These are phyloP conservation scores for Tamandua tetradactyla DNA, from an alignment of 2,797 vertebrate species.

Conservation along the genomic window DNA sequence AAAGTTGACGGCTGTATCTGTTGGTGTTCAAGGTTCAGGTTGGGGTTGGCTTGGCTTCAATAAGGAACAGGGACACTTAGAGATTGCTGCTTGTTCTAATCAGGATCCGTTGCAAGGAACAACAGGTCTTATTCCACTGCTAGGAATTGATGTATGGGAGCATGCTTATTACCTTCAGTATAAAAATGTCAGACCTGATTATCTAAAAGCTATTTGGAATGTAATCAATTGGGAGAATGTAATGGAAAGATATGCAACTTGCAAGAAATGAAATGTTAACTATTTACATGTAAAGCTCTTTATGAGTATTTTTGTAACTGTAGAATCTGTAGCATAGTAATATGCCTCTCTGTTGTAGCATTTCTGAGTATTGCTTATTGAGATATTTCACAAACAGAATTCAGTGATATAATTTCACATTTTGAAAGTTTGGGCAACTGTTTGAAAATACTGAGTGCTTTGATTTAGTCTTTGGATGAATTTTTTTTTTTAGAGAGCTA, in stretches of 20 bases:
- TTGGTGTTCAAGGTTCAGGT: constrained; percentile 97
- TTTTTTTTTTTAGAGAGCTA: neutral
- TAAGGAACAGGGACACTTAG: constrained; percentile 91
- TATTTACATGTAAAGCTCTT: constrained; percentile 55
- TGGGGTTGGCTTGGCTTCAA: constrained; percentile 99
- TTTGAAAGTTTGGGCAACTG: constrained; percentile 30
- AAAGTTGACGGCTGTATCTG: constrained; percentile 92
- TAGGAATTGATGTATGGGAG: constrained; percentile 99
- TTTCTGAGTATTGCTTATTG: constrained; percentile 70
- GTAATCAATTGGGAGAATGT: constrained; percentile 98
- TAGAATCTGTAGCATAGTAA: constrained; percentile 31
- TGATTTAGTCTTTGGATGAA: constrained; percentile 23
- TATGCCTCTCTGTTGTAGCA: constrained; percentile 63
- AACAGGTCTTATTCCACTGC: constrained; percentile 95
- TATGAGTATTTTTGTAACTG: constrained; percentile 68
- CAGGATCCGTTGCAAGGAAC: constrained; percentile 98
- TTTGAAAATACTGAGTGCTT: constrained; percentile 48
- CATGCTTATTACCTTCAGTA: constrained; percentile 99
- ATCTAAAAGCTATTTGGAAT: constrained; percentile 98
- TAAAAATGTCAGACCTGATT: constrained; percentile 98
- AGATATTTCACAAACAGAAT: constrained; percentile 74
- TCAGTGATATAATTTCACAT: constrained; percentile 9
- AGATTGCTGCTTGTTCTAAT: constrained; percentile 93
- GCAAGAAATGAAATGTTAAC: constrained; percentile 87
- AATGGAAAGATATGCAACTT: constrained; percentile 88